Base-by-base conservation (phyloP, 2,888 invertebrate species). In the Tipula vernalis region DNA sequence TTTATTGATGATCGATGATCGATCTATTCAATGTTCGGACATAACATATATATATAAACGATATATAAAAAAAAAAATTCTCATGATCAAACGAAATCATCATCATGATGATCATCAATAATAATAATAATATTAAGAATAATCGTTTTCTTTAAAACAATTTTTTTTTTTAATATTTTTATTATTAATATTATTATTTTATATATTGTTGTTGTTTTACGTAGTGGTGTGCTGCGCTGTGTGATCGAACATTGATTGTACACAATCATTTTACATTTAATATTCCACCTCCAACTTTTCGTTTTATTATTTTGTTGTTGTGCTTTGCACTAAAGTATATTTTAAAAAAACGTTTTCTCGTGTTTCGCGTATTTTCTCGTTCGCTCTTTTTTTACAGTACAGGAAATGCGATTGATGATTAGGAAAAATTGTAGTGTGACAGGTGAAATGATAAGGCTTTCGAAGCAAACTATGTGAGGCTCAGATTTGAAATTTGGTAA, bases 251-350 rank as follows among this genome's bases (percentile, higher is more conserved):
- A 84, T 39, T 39, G 41, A 84, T 84, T 41, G 28, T 71, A 84
- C 36, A 84, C 84, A 84, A 84, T 41, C 39, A 39, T 84, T 41
- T 39, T 84, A 84, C 84, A 84, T 84, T 84, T 84, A 84, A 39
- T 84, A 84, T 84, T 84, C 84, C 84, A 84, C 84, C 84, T 84
- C 39, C 84, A 84, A 84, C 84, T 84, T 84, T 39, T 84, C 39
- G 1, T 15, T 57, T 57, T 57, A 8, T 57, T 51, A 15, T 15
- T 6, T 51, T 15, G 15, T 57, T 57, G 8, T 4, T 71, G 28
- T 71, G 71, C 15, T 1, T 39, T 28, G 28, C 15, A 57, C 57
- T 18, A 12, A 51, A 51, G 47, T n/a, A 57, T 6, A 18, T 57
- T 57, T 15, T 1, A 28, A 18, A 5, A 57, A 3, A 57, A 18